Percentiles rank a stretch among this genome's conserved stretches.
phyloP scores from a whole-genome alignment of 2,113 vertebrate species.

The Hiodon alosoides region DNA sequence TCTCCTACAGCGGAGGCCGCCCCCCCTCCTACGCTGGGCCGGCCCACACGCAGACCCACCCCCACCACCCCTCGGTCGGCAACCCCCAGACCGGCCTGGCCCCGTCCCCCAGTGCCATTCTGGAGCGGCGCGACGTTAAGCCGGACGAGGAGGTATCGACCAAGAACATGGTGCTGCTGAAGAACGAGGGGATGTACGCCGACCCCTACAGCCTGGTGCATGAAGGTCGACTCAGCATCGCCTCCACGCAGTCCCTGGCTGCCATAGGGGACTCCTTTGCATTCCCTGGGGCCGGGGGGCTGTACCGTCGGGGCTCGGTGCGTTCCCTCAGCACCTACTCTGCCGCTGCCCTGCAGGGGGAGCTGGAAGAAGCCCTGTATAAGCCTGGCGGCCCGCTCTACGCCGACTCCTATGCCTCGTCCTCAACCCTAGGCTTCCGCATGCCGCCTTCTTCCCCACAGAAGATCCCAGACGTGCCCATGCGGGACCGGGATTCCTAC shows the following conservation, averaged over 20 bases:
- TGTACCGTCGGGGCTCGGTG: slow-evolving; percentile 89
- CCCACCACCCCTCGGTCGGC: slow-evolving; percentile 53
- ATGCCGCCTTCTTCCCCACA: slow-evolving; percentile 90
- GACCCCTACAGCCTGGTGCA: slow-evolving; percentile 90
- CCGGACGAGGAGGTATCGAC: slow-evolving; percentile 87
- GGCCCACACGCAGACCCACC: slow-evolving; percentile 55
- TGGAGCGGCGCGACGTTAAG: slow-evolving; percentile 93
- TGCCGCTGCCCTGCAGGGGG: slow-evolving; percentile 82
- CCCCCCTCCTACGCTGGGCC: slow-evolving; percentile 84
- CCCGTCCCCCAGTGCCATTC: slow-evolving; percentile 91
- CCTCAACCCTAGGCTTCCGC: slow-evolving; percentile 76
- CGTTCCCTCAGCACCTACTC: slow-evolving; percentile 94
- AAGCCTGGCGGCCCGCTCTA: slow-evolving; percentile 83
- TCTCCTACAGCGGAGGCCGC: slow-evolving; percentile 84
- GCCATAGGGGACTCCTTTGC: slow-evolving; percentile 83
- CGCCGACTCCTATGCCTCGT: slow-evolving; percentile 70
- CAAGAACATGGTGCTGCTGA: slow-evolving; percentile 88
- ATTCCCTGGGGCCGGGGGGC: slow-evolving; percentile 74
- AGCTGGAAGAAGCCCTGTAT: slow-evolving; percentile 87
- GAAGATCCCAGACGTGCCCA: slow-evolving; percentile 79
- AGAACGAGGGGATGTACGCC: slow-evolving; percentile 86
- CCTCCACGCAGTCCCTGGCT: slow-evolving; percentile 83
- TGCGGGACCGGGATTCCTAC: slow-evolving; percentile 78
- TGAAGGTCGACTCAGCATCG: slow-evolving; percentile 89
- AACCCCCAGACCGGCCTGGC: slow-evolving; percentile 71